Conservation (phyloP, 2,888 invertebrate genomes). For the Lobophora halterata region DNA sequence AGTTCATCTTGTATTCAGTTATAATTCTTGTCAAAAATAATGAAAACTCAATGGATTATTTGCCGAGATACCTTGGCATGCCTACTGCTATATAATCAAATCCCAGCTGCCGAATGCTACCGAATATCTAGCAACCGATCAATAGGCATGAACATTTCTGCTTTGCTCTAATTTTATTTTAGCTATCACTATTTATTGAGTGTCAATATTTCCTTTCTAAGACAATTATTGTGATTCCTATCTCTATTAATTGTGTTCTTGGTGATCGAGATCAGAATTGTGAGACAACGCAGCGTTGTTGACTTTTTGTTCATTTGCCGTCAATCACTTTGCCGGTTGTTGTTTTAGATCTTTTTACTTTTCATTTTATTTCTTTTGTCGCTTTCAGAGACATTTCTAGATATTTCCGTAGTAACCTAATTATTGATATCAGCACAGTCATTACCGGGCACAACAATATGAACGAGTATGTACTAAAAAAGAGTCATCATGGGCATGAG, state of each 20-base stretch:
- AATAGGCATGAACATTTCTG: constrained; percentile 3
- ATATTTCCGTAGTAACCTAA: too few species aligned
- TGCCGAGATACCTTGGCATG: too few species aligned
- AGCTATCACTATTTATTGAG: constrained; percentile 9
- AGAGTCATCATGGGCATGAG: too few species aligned
- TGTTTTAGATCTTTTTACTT: background rate
- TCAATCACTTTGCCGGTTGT: constrained; percentile 9
- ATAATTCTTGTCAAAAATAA: too few species aligned
- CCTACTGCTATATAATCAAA: too few species aligned
- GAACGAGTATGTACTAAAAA: too few species aligned
- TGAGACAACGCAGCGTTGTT: constrained; percentile 11
- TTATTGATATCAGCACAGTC: too few species aligned
- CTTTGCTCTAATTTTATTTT: constrained; percentile 5
- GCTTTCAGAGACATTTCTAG: too few species aligned
- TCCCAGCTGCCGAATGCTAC: constrained; percentile 10
- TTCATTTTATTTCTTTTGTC: constrained; percentile 1
- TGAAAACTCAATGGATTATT: too few species aligned
- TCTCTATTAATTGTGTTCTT: constrained; percentile 22
- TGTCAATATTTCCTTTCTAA: constrained; percentile 34
- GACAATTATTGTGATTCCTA: constrained; percentile 38
- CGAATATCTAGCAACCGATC: too few species aligned
- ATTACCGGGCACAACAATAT: too few species aligned
- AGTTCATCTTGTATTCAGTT: too few species aligned
- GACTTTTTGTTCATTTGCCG: constrained; percentile 7
- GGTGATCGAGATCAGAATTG: constrained; percentile 11